Conservation (phyloP, 2,888 invertebrate genomes). For the Antheraea yamamai region DNA sequence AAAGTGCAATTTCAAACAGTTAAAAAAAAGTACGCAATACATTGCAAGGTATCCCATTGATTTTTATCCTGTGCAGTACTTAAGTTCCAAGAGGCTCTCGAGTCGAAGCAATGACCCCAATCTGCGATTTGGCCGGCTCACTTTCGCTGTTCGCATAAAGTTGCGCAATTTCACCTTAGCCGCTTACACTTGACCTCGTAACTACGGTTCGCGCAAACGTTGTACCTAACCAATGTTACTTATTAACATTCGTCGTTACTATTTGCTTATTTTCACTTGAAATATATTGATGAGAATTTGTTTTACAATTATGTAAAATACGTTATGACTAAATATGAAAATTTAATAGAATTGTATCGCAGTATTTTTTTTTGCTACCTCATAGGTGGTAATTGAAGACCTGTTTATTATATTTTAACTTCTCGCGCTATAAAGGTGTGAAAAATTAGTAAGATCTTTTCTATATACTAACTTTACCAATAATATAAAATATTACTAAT, state of each 20-base stretch:
- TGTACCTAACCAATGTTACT: conserved; percentile 30
- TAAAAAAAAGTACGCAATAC: background rate
- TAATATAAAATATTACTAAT: no score
- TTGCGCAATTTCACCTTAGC: conserved; percentile 77
- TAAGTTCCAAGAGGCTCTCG: conserved; percentile 45
- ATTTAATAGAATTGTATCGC: no score
- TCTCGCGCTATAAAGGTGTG: no score
- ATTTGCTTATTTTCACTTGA: background rate
- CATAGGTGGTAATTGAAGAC: no score
- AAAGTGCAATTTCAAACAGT: no score
- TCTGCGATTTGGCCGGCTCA: conserved; percentile 68
- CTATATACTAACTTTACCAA: no score
- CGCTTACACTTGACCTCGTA: conserved; percentile 78
- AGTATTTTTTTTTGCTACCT: no score
- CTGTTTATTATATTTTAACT: no score
- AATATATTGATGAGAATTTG: background rate
- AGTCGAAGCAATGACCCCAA: conserved; percentile 77
- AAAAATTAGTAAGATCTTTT: no score
- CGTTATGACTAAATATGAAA: no score
- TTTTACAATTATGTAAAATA: background rate
- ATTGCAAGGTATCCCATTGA: background rate
- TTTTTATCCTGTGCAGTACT: conserved; percentile 5
- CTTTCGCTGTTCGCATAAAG: conserved; percentile 61
- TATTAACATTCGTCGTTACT: background rate
- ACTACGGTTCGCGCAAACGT: conserved; percentile 44